Base-by-base conservation (phyloP, 2,888 invertebrate genomes). In the Patella ulyssiponensis region DNA sequence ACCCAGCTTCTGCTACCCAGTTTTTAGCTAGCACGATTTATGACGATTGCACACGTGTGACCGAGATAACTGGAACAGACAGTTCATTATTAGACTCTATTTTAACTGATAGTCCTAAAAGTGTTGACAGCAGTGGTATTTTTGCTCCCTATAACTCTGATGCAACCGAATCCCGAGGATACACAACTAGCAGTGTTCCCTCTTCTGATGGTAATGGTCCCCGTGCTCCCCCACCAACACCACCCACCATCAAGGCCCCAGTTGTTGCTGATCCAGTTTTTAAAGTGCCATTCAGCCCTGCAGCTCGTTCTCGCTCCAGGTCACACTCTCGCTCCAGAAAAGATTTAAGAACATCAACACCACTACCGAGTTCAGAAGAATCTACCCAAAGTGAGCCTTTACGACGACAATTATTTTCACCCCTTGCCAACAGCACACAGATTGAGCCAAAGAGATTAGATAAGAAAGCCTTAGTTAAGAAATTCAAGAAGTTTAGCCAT, bases 101-200 rank as follows among this genome's bases (percentile, higher is more conserved):
- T 52, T 83, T 89, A 33, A 89, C 89, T 14, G 88, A 88, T 82
- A 88, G 88, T 79, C 88, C 89, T 9, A 83, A 85, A 78, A 88
- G 87, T 80, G 86, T 85, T 0, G 82, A 86, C 70, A 88, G 88
- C 79, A 88, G 87, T 81, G 89, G 89, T 44, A 85, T 88, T 4
- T 86, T 85, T 69, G 87, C 87, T 52, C 89, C 89, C 0, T 85
- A 83, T 79, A 89, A 89, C 81, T 88, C 88, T 9, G 84, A 85
- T 33, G 83, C 80, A 54, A 82, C 83, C 9, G 81, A 81, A 53
- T 83, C 84, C n/a, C 80, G 76, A 64, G 81, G 80, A 14, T 81
- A 81, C 74, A 82, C 81, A 58, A 80, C 81, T 73, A 81, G 80
- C 74, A 76, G 77, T 20, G 58, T 79, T 14, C 72, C 79, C 2